These are phyloP conservation scores for Prionace glauca DNA, from an alignment of 2,797 vertebrate genomes.

Conservation along the genomic window DNA sequence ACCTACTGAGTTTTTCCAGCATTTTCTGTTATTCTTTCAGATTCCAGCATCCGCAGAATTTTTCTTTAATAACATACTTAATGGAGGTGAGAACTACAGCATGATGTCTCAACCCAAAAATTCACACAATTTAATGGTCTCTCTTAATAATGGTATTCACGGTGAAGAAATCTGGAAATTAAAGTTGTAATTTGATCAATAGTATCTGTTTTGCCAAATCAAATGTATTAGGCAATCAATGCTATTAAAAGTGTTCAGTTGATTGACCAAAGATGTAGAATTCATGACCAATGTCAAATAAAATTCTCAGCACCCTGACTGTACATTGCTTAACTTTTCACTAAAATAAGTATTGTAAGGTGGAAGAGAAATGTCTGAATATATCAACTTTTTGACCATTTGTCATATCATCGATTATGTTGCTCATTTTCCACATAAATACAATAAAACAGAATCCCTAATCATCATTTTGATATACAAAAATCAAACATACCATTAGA, in stretches of 20 bases:
- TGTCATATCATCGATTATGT: not conserved
- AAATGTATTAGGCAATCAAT: not conserved
- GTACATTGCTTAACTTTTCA: not conserved
- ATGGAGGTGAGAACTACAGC: not conserved
- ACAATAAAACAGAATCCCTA: not conserved
- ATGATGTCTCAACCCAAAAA: not conserved
- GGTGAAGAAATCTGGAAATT: not conserved
- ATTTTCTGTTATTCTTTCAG: too few relatives aligned
- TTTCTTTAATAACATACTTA: not conserved
- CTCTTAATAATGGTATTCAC: not conserved
- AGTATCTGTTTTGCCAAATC: not conserved
- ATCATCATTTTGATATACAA: not conserved
- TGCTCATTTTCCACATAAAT: not conserved
- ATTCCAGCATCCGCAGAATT: too few relatives aligned
- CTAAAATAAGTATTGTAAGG: not conserved
- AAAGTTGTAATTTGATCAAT: not conserved
- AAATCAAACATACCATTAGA: not conserved
- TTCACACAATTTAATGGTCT: not conserved
- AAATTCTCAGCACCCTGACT: not conserved
- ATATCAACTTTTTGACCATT: not conserved
- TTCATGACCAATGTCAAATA: not conserved
- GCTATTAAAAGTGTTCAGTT: not conserved
- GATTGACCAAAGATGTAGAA: not conserved
- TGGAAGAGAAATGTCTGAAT: not conserved
- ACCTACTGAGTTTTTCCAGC: too few relatives aligned